phyloP scores from a whole-genome alignment of 1,140 invertebrate species.

The Drosophila bipectinata region DNA sequence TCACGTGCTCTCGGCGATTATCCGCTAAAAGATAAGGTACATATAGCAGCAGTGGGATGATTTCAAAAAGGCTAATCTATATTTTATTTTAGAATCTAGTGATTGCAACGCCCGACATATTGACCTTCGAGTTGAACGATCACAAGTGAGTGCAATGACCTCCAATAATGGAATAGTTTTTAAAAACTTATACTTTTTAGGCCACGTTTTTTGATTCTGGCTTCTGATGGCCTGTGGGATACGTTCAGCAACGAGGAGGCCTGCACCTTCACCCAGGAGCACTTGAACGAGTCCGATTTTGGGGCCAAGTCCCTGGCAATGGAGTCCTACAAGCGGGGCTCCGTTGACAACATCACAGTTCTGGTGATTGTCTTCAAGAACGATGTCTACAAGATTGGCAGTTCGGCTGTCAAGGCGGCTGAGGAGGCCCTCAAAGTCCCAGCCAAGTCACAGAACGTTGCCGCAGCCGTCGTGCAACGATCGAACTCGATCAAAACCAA shows the following conservation, averaged over 20 bases:
- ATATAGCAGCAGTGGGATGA: slow-evolving; percentile 57
- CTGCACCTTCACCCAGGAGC: slow-evolving; percentile 92
- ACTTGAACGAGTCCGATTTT: slow-evolving; percentile 92
- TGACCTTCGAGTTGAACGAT: slow-evolving; percentile 95
- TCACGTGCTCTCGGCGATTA: slow-evolving; percentile 97
- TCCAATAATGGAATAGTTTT: neutral
- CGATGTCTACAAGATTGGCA: slow-evolving; percentile 75
- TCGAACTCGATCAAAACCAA: slow-evolving; percentile 75
- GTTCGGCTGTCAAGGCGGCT: slow-evolving; percentile 10
- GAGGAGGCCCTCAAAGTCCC: slow-evolving; percentile 29
- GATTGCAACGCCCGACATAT: slow-evolving; percentile 97
- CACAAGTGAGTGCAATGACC: slow-evolving; percentile 85
- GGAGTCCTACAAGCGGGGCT: slow-evolving; percentile 96
- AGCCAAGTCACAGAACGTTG: slow-evolving; percentile 41
- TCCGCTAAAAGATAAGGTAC: slow-evolving; percentile 92
- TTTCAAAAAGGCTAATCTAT: slow-evolving; percentile 9
- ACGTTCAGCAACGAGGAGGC: slow-evolving; percentile 97
- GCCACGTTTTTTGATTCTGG: slow-evolving; percentile 95
- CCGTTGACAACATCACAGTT: slow-evolving; percentile 97
- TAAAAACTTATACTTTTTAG: slow-evolving; percentile 23
- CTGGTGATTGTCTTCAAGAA: slow-evolving; percentile 94
- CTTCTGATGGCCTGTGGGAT: slow-evolving; percentile 98
- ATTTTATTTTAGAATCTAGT: slow-evolving; percentile 89
- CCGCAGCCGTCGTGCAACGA: slow-evolving; percentile 46
- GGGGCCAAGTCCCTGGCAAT: slow-evolving; percentile 95